These are phyloP conservation scores for Emydocephalus ijimae DNA, from an alignment of 2,113 vertebrate species.

Conservation along the genomic window DNA sequence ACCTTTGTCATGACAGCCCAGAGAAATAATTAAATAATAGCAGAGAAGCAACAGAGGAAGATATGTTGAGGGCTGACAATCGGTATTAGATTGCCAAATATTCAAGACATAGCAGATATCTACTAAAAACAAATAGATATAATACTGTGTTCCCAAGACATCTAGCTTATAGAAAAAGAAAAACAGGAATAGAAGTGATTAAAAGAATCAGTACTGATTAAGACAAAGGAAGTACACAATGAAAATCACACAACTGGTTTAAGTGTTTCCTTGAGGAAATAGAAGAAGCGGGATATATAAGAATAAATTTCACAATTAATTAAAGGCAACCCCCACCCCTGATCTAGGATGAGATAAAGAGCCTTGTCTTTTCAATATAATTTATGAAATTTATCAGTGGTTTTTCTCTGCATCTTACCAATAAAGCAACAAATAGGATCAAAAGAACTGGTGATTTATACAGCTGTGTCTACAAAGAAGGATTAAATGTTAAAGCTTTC, in stretches of 20 bases:
- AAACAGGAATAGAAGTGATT: neutral
- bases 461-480: slow-evolving; percentile 21
- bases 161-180: neutral
- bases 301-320: slow-evolving; percentile 29
- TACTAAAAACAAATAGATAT: neutral
- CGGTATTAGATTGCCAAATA: neutral
- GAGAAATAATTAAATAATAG: too few species aligned
- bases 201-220: neutral
- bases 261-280: neutral
- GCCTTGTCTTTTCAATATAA: slow-evolving; percentile 27
- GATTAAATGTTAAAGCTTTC: slow-evolving; percentile 37
- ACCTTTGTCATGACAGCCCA: too few species aligned
- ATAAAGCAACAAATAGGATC: slow-evolving; percentile 40
- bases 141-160: neutral
- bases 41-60: too few species aligned
- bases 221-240: neutral
- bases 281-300: neutral
- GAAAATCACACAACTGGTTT: neutral
- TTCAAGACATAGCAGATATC: neutral
- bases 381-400: slow-evolving; percentile 19
- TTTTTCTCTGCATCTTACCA: slow-evolving; percentile 11
- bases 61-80: too few species aligned
- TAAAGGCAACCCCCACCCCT: slow-evolving; percentile 1
- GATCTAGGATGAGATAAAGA: slow-evolving; percentile 14
- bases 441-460: slow-evolving; percentile 42